These are phyloP conservation scores for Eupithecia vulgata DNA, from an alignment of 2,888 invertebrate genomes.

Conservation along the genomic window DNA sequence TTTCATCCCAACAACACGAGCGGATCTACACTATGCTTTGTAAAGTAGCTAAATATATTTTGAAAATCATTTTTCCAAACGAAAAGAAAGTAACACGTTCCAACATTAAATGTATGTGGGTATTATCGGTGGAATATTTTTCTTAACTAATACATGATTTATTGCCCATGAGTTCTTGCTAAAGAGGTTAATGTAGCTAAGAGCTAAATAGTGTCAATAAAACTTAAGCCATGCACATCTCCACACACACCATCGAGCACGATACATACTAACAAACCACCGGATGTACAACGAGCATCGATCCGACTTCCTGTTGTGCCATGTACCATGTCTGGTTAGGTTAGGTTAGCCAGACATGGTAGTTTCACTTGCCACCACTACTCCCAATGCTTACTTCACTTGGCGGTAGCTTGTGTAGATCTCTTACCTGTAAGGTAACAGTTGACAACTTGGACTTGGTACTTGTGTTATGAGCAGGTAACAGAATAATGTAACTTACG, in stretches of 20 bases:
- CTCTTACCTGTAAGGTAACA: neutral
- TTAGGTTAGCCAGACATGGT: neutral
- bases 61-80: no score
- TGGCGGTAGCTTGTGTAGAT: neutral
- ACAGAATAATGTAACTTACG: neutral
- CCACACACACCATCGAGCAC: no score
- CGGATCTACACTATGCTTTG: no score
- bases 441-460: neutral
- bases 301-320: neutral
- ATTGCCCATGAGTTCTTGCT: neutral
- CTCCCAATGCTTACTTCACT: neutral
- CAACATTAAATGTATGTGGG: no score
- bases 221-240: neutral
- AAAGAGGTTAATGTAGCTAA: neutral
- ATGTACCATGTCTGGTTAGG: no score
- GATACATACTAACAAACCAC: neutral
- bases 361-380: neutral
- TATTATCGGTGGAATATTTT: no score
- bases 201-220: neutral
- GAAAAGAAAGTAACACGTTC: no score
- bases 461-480: neutral
- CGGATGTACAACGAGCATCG: neutral
- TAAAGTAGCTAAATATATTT: no score
- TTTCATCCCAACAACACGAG: no score
- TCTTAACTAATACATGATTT: no score